Conservation (phyloP, 2,113 vertebrate species). For the Artemisiospiza belli region DNA sequence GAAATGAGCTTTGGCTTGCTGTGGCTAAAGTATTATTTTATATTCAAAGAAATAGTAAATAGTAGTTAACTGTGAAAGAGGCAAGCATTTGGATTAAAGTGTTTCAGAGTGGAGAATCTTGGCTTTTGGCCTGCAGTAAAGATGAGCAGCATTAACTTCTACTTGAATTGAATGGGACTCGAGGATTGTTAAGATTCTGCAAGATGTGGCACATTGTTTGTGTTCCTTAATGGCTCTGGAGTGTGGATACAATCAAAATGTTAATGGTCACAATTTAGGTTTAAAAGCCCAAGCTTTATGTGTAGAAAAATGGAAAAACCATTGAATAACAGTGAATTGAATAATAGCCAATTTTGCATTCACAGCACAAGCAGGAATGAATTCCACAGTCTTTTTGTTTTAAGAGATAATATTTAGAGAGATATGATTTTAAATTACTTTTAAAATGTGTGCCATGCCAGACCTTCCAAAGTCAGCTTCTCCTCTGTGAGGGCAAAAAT, state of each 20-base stretch:
- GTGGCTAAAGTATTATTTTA: constrained; percentile 33
- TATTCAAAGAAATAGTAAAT: constrained; percentile 29
- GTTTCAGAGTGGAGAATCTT: constrained; percentile 30
- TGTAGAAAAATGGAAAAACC: not conserved
- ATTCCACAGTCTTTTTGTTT: constrained; percentile 31
- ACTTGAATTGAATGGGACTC: not conserved
- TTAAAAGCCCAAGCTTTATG: not conserved
- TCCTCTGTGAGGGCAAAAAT: not conserved
- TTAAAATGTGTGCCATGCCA: not conserved
- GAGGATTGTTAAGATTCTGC: constrained; percentile 7
- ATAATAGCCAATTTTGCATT: constrained; percentile 33
- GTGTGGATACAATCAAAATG: not conserved
- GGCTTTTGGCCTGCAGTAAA: constrained; percentile 40
- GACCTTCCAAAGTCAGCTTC: not conserved
- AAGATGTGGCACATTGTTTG: constrained; percentile 15
- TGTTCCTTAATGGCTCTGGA: not conserved
- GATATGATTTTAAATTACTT: not conserved
- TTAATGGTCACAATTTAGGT: constrained; percentile 7
- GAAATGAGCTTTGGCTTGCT: constrained; percentile 10
- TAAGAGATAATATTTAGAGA: constrained; percentile 37
- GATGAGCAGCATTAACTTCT: constrained; percentile 10
- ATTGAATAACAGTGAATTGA: not conserved
- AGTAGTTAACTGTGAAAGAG: constrained; percentile 45
- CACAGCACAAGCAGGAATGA: not conserved
- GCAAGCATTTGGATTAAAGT: constrained; percentile 21